These are phyloP conservation scores for Scaeva pyrastri DNA, from an alignment of 2,888 invertebrate genomes.

Conservation along the genomic window DNA sequence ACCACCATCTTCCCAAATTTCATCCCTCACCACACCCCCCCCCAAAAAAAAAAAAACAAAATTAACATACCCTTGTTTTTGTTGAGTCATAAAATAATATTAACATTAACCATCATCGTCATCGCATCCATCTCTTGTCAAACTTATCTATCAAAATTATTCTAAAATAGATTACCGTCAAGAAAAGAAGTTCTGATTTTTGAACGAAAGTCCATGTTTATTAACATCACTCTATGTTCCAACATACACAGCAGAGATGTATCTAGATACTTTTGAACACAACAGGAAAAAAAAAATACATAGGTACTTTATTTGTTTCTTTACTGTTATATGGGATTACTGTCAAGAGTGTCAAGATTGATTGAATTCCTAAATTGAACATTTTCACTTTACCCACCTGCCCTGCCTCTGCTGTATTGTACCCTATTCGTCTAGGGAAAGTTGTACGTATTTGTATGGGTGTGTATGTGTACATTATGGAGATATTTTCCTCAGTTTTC, in stretches of 20 bases:
- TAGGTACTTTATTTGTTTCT: slow-evolving; percentile 13
- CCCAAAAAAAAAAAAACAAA: too few species aligned
- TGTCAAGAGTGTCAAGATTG: slow-evolving; percentile 39
- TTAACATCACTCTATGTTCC: neutral
- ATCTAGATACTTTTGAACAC: neutral
- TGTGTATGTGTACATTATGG: neutral
- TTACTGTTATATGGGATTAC: slow-evolving; percentile 22
- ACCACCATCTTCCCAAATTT: too few species aligned
- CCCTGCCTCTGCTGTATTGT: too few species aligned
- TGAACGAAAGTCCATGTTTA: slow-evolving; percentile 9
- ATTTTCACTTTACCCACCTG: slow-evolving; percentile 5
- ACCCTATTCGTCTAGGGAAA: neutral
- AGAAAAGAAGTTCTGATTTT: neutral
- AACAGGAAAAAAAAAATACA: neutral
- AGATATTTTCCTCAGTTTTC: neutral
- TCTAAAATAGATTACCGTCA: neutral
- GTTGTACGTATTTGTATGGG: neutral
- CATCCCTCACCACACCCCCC: too few species aligned
- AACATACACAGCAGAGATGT: neutral
- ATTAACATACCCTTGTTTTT: neutral
- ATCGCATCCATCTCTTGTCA: neutral
- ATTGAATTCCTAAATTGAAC: slow-evolving; percentile 40
- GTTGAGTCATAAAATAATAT: neutral
- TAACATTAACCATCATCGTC: neutral
- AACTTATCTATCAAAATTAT: slow-evolving; percentile 1